These are phyloP conservation scores for Bucorvus abyssinicus DNA, from an alignment of 2,797 vertebrate species.

Conservation along the genomic window DNA sequence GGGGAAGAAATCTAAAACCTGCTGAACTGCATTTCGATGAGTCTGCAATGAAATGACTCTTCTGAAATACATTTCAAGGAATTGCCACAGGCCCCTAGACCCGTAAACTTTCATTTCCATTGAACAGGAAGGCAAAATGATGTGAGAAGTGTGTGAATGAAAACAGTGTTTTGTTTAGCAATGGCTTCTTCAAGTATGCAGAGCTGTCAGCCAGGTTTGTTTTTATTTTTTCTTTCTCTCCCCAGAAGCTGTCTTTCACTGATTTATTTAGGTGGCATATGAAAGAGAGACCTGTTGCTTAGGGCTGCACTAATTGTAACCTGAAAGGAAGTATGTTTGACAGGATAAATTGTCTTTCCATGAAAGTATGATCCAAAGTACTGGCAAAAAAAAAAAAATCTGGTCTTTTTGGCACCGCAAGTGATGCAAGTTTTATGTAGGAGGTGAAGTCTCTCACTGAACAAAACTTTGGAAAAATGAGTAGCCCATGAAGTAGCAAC, in stretches of 20 bases:
- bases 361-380: not conserved
- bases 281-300: not conserved
- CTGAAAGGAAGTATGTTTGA: not conserved
- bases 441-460: not conserved
- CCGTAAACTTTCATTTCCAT: not conserved
- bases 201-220: not conserved
- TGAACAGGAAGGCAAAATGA: not conserved
- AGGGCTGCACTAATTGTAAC: not conserved
- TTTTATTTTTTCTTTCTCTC: not conserved
- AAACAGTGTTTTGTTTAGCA: not conserved
- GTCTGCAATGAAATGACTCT: not conserved
- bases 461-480: not conserved
- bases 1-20: not conserved
- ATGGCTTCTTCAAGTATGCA: accelerated
- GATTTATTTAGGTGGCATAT: not conserved
- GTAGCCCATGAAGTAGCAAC: not conserved
- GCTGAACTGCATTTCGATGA: constrained; percentile 23
- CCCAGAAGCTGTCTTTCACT: not conserved
- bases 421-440: not conserved
- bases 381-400: not conserved
- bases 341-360: not conserved
- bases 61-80: not conserved
- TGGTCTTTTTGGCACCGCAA: not conserved
- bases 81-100: not conserved
- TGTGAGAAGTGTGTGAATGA: not conserved